A percentile compares a stretch with the other conserved stretches of the same genome.
phyloP scores from a whole-genome alignment of 1,140 invertebrate genomes.

The Drosophila varians region DNA sequence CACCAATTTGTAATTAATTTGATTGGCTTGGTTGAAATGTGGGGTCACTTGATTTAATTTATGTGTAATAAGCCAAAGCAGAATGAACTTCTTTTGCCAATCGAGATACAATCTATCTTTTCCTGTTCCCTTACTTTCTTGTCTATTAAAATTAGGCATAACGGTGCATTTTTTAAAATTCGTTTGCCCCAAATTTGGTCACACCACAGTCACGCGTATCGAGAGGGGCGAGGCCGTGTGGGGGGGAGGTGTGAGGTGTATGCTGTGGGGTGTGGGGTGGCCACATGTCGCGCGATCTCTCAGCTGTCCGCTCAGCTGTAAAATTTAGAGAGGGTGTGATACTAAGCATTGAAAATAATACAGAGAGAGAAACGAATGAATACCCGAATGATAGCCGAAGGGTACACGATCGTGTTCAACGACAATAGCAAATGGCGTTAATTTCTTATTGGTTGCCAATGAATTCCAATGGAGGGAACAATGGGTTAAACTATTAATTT shows the following conservation, averaged over 20 bases:
- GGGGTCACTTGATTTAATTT: slow-evolving; percentile 1
- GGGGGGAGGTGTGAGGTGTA: not conserved
- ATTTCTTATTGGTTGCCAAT: slow-evolving; percentile 47
- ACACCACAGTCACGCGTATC: slow-evolving; percentile 43
- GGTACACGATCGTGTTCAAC: slow-evolving; percentile 32
- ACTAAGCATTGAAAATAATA: not conserved
- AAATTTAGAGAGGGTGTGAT: not conserved
- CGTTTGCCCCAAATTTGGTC: slow-evolving; percentile 51
- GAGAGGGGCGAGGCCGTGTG: not conserved
- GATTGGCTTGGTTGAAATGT: slow-evolving; percentile 4
- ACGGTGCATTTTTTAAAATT: slow-evolving; percentile 44
- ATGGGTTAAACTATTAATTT: slow-evolving; percentile 6
- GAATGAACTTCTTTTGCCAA: not conserved
- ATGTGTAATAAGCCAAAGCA: not conserved
- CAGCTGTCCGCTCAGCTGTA: slow-evolving; percentile 29
- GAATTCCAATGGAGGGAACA: slow-evolving; percentile 27
- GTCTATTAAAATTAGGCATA: slow-evolving; percentile 23
- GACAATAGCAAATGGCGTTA: slow-evolving; percentile 52
- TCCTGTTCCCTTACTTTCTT: not conserved
- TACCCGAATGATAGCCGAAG: slow-evolving; percentile 22
- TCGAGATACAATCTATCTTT: not conserved
- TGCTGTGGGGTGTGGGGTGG: slow-evolving; percentile 2
- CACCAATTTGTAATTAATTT: slow-evolving; percentile 22
- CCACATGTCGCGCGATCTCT: slow-evolving; percentile 32
- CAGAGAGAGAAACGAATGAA: slow-evolving; percentile 7